A percentile compares a stretch with the other conserved stretches of the same genome.
These are phyloP conservation scores for Mamestra brassicae DNA, from an alignment of 2,888 invertebrate species.

Conservation along the genomic window DNA sequence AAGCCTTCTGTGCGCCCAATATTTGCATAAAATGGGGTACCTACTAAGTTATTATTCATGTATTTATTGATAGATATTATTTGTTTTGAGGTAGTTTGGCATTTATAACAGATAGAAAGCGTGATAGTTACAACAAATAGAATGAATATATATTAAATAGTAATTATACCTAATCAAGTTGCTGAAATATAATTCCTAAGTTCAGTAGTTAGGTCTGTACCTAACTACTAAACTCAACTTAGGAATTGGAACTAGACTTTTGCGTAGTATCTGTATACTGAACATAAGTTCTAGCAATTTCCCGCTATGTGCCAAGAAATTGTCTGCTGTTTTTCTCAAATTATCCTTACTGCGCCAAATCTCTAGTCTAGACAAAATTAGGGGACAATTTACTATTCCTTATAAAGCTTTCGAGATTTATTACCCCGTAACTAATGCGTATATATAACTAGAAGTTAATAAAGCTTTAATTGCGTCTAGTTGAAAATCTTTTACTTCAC, in stretches of 20 bases:
- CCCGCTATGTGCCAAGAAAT: slow-evolving; percentile 36
- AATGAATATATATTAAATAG: too few species aligned
- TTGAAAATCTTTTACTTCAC: not conserved
- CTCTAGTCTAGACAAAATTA: slow-evolving; percentile 38
- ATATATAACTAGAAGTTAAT: not conserved
- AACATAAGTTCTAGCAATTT: not conserved
- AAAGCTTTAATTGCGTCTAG: not conserved
- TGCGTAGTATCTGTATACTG: not conserved
- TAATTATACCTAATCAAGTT: too few species aligned
- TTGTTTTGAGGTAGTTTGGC: too few species aligned
- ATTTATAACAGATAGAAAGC: too few species aligned
- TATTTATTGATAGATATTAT: too few species aligned
- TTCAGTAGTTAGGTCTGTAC: not conserved
- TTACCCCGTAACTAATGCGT: not conserved
- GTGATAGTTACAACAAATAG: too few species aligned
- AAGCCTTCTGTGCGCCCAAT: too few species aligned
- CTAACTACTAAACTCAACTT: too few species aligned
- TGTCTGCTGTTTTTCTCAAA: slow-evolving; percentile 27
- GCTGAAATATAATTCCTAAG: not conserved
- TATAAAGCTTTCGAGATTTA: slow-evolving; percentile 16
- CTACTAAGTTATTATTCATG: too few species aligned
- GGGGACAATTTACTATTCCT: slow-evolving; percentile 7
- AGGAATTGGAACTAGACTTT: too few species aligned
- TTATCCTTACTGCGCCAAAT: slow-evolving; percentile 32
- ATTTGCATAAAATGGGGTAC: too few species aligned